phyloP scores from a whole-genome alignment of 1,140 invertebrate genomes.

The Probaryconus sp. region DNA sequence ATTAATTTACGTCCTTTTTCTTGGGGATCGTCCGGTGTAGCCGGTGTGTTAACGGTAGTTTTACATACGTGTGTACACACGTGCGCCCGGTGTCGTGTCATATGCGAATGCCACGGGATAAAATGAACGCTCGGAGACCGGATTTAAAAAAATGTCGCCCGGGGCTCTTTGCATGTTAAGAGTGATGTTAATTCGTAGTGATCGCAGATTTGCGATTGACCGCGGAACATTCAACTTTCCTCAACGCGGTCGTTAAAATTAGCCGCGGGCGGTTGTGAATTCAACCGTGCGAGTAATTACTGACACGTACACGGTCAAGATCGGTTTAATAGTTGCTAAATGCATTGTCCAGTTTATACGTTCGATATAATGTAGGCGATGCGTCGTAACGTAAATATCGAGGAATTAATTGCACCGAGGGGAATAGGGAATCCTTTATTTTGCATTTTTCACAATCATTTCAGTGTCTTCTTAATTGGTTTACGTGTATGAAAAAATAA shows the following conservation, averaged over 20 bases:
- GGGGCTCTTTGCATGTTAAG: conserved; percentile 50
- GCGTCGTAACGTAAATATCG: conserved; percentile 52
- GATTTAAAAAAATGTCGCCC: conserved; percentile 46
- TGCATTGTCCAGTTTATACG: conserved; percentile 59
- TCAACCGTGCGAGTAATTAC: conserved; percentile 62
- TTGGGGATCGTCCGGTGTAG: conserved; percentile 42
- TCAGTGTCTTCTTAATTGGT: conserved; percentile 17
- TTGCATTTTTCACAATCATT: conserved; percentile 38
- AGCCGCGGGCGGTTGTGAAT: conserved; percentile 58
- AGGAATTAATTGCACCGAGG: conserved; percentile 54
- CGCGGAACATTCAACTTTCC: conserved; percentile 61
- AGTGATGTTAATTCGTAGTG: conserved; percentile 64
- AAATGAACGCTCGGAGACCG: conserved; percentile 5
- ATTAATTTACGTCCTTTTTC: conserved; percentile 60
- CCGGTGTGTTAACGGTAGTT: conserved; percentile 61
- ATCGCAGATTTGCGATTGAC: conserved; percentile 63
- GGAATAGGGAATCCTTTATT: conserved; percentile 38
- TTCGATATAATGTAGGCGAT: conserved; percentile 59
- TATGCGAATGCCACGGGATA: conserved; percentile 31
- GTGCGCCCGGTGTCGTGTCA: conserved; percentile 30
- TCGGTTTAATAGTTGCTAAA: conserved; percentile 64
- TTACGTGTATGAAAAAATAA: too few relatives aligned
- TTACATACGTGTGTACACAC: conserved; percentile 54
- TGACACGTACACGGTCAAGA: conserved; percentile 63
- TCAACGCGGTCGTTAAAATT: conserved; percentile 61